Evolutionary conservation across 2,888 invertebrate genomes (phyloP), one percentile per base, ranked within the genome.

Genomic region (Chrysolina haemoptera): DNA sequence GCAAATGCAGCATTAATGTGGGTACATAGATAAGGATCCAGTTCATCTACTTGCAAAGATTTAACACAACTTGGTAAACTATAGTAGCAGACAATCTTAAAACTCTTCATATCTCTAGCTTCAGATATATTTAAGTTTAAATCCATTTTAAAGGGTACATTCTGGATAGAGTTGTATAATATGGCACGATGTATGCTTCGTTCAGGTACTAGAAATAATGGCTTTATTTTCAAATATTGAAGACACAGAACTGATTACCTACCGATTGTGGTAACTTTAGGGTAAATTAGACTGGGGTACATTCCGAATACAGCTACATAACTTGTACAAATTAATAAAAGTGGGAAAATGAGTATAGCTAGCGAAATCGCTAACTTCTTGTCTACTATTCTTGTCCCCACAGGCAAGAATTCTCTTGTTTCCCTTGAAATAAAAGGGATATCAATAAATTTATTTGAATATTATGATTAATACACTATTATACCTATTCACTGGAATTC

Each of bases 1-100:
- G 93, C 94, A 89, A 95, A 94, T 59, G 94, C 96, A 71, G 95
- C 88, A 85, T 95, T 95, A 75, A 96, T 91, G 87, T 96, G 96
- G 0, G 96, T 95, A 86, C 96, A 97, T 71, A 96, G 89, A 81
- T 90, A 87, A 27, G 95, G 91, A 84, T 94, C 92, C 41, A 96
- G 90, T 80, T 85, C 69, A 82, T 82, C 70, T 78, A 81, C 80
- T 85, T 86, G 80, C 84, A 82, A 75, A 79, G 82, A 74, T 14
- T 78, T 65, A 35, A 35, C 62, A 48, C 73, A 78, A 62, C 62
- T 46, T 5, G 93, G 91, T 75, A 91, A 89, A 78, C 90, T 90
- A 87, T 94, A 95, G 87, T 95, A 95, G 84, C 95, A 95, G 12
- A 94, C 91, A 70, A 92, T 78, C 78, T 80, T 84, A 55, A 76